Evolutionary conservation across 2,888 invertebrate species (phyloP).

Genomic region (Incurvaria masculella): DNA sequence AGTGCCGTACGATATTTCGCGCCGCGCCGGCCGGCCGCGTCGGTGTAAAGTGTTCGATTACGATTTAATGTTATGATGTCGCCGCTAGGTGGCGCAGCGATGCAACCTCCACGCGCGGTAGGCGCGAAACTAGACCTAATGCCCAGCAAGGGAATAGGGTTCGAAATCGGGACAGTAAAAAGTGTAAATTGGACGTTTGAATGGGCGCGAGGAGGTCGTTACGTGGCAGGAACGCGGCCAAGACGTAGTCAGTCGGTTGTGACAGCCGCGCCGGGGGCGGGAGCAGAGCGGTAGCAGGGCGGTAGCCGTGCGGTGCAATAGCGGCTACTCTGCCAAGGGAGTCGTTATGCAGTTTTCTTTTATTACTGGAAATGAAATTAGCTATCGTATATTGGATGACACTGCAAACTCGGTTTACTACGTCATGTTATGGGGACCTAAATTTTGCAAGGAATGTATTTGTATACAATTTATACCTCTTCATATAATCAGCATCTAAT

Average conservation of each 20-base stretch:
- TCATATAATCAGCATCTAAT: no score
- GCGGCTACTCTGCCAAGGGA: neutral
- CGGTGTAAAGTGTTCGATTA: slow-evolving; percentile 54
- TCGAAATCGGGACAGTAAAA: slow-evolving; percentile 1
- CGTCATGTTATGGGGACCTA: no score
- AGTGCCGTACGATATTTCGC: slow-evolving; percentile 46
- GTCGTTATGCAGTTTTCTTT: neutral
- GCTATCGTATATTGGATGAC: neutral
- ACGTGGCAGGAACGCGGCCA: slow-evolving; percentile 30
- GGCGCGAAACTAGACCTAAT: slow-evolving; percentile 20
- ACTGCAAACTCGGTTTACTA: no score
- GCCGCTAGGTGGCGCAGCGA: slow-evolving; percentile 20
- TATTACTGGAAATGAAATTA: neutral
- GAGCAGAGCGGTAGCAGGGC: slow-evolving; percentile 17
- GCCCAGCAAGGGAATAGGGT: neutral
- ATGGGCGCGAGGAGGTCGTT: slow-evolving; percentile 26
- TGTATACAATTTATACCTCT: no score
- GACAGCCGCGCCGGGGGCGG: slow-evolving; percentile 20
- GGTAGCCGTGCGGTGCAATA: neutral
- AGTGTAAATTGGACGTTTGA: neutral
- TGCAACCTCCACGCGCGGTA: neutral
- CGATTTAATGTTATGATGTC: slow-evolving; percentile 52
- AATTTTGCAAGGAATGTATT: no score
- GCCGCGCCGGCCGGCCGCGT: no score
- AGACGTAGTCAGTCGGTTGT: slow-evolving; percentile 25